Conservation (phyloP, 2,797 vertebrate species). For the Acrossocheilus wenchowensis region DNA sequence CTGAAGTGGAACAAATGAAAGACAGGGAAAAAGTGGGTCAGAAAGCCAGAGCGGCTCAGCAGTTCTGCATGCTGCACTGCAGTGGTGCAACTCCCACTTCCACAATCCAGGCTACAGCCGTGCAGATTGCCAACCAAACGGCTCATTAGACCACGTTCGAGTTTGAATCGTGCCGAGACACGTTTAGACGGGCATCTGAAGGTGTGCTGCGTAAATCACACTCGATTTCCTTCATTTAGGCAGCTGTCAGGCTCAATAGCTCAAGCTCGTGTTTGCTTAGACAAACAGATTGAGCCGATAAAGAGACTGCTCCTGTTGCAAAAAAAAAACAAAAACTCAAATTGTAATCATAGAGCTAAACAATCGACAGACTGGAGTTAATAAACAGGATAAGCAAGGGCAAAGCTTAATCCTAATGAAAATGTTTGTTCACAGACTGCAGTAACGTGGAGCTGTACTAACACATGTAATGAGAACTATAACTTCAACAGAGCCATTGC, state of each 20-base stretch:
- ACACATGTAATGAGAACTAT: not conserved
- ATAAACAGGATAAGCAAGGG: constrained; percentile 1
- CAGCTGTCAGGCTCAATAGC: constrained; percentile 12
- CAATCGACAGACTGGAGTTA: constrained; percentile 9
- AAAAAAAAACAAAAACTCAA: not conserved
- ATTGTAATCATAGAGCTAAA: constrained; percentile 9
- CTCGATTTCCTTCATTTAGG: constrained; percentile 9
- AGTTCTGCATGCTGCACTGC: constrained; percentile 53
- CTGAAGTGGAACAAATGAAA: constrained; percentile 59
- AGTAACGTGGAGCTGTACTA: not conserved
- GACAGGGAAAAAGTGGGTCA: constrained; percentile 58
- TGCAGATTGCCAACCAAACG: not conserved
- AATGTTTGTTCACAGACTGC: not conserved
- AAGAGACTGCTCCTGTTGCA: not conserved
- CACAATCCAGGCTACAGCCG: not conserved
- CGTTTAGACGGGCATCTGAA: not conserved
- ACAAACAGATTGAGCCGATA: constrained; percentile 13
- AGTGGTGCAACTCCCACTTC: constrained; percentile 46
- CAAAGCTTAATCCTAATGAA: not conserved
- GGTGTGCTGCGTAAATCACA: not conserved
- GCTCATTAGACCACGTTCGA: not conserved
- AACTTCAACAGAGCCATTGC: not conserved
- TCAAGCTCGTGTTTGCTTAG: not conserved
- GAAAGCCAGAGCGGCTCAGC: constrained; percentile 45
- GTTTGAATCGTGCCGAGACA: not conserved